Base-by-base conservation (phyloP, 2,113 vertebrate genomes). In the Serilophus lunatus region DNA sequence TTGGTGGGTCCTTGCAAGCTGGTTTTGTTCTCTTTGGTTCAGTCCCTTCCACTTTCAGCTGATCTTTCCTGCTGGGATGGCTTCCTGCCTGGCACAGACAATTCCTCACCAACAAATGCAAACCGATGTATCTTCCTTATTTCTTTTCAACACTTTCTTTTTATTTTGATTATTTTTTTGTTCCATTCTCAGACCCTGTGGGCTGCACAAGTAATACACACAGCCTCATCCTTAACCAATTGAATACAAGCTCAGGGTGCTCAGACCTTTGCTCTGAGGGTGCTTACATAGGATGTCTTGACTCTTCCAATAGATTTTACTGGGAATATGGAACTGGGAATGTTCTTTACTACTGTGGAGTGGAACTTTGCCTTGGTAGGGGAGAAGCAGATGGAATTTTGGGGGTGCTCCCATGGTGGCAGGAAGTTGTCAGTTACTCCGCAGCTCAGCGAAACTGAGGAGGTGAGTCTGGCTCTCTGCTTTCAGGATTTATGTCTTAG, bases 331-430 rank as follows among this genome's bases (percentile, higher is more conserved):
- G n/a, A 69, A 25, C n/a, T 63, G 49, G 79, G 31, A 36, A n/a
- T 53, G 61, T 31, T 75, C 23, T 74, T 29, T 18, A 9, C 7
- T 51, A 3, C 28, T 23, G 38, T 1, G 3, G 33, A 53, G 45
- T 60, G 36, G 57, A 60, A 29, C 51, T 54, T 12, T 50, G 45
- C 40, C 26, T 49, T 70, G 51, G 8, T 20, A 16, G 18, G 9
- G 20, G 10, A 71, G 69, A 56, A 94, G 47, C 31, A 45, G 53
- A 15, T 22, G 12, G 64, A 24, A 28, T 71, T 66, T 81, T 42
- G 7, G 17, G 8, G 54, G n/a, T 15, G 33, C 6, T 53, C 9
- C 18, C 7, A 0, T 36, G 35, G 50, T 59, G 1, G 1, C 23
- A 70, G 28, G 35, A 65, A 35, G 19, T 51, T 70, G 36, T 53